These are phyloP conservation scores for Cepaea nemoralis DNA, from an alignment of 1,140 invertebrate species.

Conservation along the genomic window DNA sequence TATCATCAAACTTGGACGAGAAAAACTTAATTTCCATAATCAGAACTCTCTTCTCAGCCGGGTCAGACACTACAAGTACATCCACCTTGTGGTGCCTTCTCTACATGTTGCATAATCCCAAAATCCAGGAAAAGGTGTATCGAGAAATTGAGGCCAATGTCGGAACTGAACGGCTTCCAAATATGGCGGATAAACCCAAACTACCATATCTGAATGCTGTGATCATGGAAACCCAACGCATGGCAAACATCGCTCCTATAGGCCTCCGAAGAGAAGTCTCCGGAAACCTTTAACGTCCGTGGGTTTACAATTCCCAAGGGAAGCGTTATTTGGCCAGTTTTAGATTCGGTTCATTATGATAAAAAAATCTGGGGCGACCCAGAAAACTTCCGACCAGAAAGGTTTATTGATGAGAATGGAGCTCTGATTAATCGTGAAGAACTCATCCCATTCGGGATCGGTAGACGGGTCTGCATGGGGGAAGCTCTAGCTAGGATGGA, in stretches of 20 bases:
- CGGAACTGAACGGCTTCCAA: neutral
- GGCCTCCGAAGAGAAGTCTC: neutral
- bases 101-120: conserved; percentile 77
- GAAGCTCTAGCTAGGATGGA: neutral
- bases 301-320: neutral
- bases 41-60: conserved; percentile 80
- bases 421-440: neutral
- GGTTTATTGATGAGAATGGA: neutral
- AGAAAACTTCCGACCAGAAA: neutral
- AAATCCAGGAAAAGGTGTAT: neutral
- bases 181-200: neutral
- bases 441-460: neutral
- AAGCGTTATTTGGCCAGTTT: neutral
- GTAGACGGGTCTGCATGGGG: neutral
- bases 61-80: conserved; percentile 75
- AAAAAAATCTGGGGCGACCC: conserved; percentile 5
- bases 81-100: conserved; percentile 90
- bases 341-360: neutral
- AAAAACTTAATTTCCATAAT: conserved; percentile 42
- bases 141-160: conserved; percentile 15
- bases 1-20: neutral
- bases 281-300: neutral
- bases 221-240: neutral
- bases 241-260: neutral
- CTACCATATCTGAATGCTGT: neutral